Conservation (phyloP, 1,140 invertebrate species). For the Chlorops oryzae region DNA sequence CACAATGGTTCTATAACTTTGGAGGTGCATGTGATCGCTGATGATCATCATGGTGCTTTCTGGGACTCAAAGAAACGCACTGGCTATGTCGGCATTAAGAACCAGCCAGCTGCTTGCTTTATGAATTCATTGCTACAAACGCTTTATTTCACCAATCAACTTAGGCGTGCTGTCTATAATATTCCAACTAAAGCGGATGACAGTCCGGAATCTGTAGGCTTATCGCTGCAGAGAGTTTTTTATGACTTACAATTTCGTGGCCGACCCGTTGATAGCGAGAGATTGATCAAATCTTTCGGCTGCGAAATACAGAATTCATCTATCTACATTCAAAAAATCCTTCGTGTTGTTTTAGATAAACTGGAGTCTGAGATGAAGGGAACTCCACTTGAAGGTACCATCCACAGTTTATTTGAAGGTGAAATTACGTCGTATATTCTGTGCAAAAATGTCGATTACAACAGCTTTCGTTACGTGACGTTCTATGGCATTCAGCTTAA, state of each 20-base stretch:
- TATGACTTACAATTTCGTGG: constrained; percentile 93
- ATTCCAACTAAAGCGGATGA: constrained; percentile 96
- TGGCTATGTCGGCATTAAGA: no score
- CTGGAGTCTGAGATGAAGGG: constrained; percentile 97
- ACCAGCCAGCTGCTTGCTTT: no score
- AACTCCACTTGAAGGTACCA: constrained; percentile 85
- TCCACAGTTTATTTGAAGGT: constrained; percentile 93
- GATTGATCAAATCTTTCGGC: constrained; percentile 96
- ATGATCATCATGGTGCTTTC: no score
- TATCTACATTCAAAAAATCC: constrained; percentile 91
- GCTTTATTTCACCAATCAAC: constrained; percentile 99
- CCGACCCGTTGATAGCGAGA: constrained; percentile 96
- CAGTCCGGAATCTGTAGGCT: constrained; percentile 75
- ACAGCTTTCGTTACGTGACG: constrained; percentile 85
- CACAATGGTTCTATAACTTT: no score
- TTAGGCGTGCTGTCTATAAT: no score
- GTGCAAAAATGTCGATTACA: constrained; percentile 93
- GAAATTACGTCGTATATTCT: constrained; percentile 97
- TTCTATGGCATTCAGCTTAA: constrained; percentile 99
- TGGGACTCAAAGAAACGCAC: no score
- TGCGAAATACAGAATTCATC: constrained; percentile 98
- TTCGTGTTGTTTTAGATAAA: constrained; percentile 83
- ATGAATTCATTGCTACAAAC: no score
- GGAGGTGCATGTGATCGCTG: no score
- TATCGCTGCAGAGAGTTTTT: no score